Percentiles rank a stretch among this genome's conserved stretches.
These are phyloP conservation scores for Drosophila sturtevanti DNA, from an alignment of 1,140 invertebrate genomes.

Conservation along the genomic window DNA sequence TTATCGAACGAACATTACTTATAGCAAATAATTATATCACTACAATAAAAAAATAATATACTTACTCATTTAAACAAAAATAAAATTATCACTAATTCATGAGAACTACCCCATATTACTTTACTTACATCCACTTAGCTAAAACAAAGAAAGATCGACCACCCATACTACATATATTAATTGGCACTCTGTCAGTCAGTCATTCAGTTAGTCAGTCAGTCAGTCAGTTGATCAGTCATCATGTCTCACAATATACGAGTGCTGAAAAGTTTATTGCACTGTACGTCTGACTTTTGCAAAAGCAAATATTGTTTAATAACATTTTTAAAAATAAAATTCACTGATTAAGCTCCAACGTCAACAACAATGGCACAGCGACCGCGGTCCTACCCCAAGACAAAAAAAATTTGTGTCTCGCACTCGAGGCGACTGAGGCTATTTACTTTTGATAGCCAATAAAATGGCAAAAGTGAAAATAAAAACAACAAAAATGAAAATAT, in stretches of 20 bases:
- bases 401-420: slow-evolving; percentile 44
- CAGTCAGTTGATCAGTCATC: slow-evolving; percentile 27
- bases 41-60: neutral
- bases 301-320: slow-evolving; percentile 80
- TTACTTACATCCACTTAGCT: slow-evolving; percentile 19
- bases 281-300: slow-evolving; percentile 65
- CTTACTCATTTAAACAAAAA: slow-evolving; percentile 37
- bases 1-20: neutral
- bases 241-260: slow-evolving; percentile 52
- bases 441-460: slow-evolving; percentile 44
- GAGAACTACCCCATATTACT: slow-evolving; percentile 31
- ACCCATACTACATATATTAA: neutral
- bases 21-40: neutral
- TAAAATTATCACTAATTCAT: slow-evolving; percentile 48
- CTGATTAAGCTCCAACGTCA: slow-evolving; percentile 59
- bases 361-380: slow-evolving; percentile 44
- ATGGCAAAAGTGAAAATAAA: neutral
- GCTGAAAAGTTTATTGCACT: slow-evolving; percentile 78
- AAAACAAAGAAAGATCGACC: slow-evolving; percentile 48
- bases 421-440: slow-evolving; percentile 24
- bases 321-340: slow-evolving; percentile 79
- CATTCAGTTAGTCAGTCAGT: slow-evolving; percentile 20
- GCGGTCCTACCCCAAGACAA: slow-evolving; percentile 67
- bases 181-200: slow-evolving; percentile 13
- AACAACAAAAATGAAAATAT: neutral